Conservation (phyloP, 2,113 vertebrate species). For the Sebastes fasciatus region DNA sequence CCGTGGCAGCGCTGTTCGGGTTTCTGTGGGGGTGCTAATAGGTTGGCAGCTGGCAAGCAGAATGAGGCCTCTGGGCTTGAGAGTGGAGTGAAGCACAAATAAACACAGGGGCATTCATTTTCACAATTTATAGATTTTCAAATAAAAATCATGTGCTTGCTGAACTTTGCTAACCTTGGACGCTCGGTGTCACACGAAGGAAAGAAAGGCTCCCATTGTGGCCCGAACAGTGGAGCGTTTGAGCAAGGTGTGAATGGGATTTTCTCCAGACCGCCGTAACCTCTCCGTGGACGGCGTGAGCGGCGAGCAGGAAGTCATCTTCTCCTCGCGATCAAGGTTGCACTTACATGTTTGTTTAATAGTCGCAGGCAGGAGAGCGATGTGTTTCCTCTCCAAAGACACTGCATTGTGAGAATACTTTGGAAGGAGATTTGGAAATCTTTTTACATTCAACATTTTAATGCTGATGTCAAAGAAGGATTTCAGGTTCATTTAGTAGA, state of each 20-base stretch:
- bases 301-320: slow-evolving; percentile 29
- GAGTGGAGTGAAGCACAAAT: slow-evolving; percentile 70
- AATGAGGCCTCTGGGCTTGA: slow-evolving; percentile 58
- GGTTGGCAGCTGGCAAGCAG: slow-evolving; percentile 65
- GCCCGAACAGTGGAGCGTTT: slow-evolving; percentile 42
- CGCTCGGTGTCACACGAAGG: slow-evolving; percentile 54
- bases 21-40: slow-evolving; percentile 72
- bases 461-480: neutral
- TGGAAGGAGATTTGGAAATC: neutral
- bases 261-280: slow-evolving; percentile 41
- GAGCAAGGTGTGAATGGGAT: slow-evolving; percentile 67
- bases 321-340: slow-evolving; percentile 4
- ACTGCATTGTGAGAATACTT: neutral
- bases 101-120: slow-evolving; percentile 78
- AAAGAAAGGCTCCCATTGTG: slow-evolving; percentile 77
- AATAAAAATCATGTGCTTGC: slow-evolving; percentile 76
- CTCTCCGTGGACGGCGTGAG: slow-evolving; percentile 22
- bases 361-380: neutral
- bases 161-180: slow-evolving; percentile 76
- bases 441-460: neutral
- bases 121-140: slow-evolving; percentile 81
- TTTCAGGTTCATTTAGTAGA: neutral
- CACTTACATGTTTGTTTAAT: slow-evolving; percentile 22
- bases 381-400: slow-evolving; percentile 9
- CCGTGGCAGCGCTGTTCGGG: slow-evolving; percentile 44